These are phyloP conservation scores for Diachasma alloeum DNA, from an alignment of 1,140 invertebrate species.

Conservation along the genomic window DNA sequence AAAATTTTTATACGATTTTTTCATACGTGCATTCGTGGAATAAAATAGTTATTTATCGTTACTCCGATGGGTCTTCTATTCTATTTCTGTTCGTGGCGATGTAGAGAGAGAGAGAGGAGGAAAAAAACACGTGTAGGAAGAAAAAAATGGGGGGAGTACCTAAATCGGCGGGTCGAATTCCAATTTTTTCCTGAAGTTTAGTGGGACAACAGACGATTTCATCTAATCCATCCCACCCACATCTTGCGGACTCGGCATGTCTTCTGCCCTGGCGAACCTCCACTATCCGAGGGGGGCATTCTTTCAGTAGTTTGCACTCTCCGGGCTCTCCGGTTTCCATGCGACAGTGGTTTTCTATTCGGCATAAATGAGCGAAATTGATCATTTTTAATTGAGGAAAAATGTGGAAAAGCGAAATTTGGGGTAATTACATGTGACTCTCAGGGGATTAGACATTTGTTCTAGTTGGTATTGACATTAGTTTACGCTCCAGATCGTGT, in stretches of 20 bases:
- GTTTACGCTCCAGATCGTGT: no score
- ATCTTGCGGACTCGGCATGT: slow-evolving; percentile 39
- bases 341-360: slow-evolving; percentile 50
- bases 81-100: no score
- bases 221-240: slow-evolving; percentile 41
- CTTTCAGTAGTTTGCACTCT: slow-evolving; percentile 47
- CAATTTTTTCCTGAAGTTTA: slow-evolving; percentile 39
- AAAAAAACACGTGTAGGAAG: not conserved
- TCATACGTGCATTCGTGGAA: no score
- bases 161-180: slow-evolving; percentile 41
- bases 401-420: not conserved
- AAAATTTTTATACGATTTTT: no score
- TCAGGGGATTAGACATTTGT: no score
- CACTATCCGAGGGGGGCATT: slow-evolving; percentile 44
- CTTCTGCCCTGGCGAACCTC: slow-evolving; percentile 45
- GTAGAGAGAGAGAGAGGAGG: not conserved
- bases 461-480: no score
- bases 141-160: slow-evolving; percentile 26
- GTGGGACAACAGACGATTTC: slow-evolving; percentile 57
- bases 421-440: no score
- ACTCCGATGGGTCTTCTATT: no score
- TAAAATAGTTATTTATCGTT: no score
- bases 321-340: slow-evolving; percentile 42
- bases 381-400: not conserved
- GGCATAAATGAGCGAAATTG: not conserved